Conservation (phyloP, 1,140 invertebrate genomes). For the Heliconius melpomene region DNA sequence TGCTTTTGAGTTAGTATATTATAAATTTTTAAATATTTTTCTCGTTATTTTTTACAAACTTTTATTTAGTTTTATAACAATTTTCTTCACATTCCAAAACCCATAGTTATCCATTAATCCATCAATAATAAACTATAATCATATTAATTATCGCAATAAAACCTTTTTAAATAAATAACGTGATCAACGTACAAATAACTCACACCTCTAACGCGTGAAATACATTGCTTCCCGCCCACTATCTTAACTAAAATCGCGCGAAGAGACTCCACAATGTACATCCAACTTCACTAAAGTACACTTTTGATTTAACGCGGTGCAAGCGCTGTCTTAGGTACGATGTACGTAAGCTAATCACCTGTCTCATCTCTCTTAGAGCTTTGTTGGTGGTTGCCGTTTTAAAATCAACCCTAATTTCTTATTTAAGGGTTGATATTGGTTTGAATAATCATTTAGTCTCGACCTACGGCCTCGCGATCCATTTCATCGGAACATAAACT, state of each 20-base stretch:
- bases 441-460: constrained; percentile 40
- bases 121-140: not conserved
- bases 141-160: constrained; percentile 16
- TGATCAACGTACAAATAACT: constrained; percentile 31
- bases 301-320: constrained; percentile 43
- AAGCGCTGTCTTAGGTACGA: constrained; percentile 43
- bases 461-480: constrained; percentile 75
- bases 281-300: constrained; percentile 39
- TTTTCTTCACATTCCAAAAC: not conserved
- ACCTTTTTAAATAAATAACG: constrained; percentile 16
- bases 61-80: too few species aligned
- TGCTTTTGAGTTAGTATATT: too few species aligned
- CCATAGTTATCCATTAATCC: not conserved
- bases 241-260: constrained; percentile 35
- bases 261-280: constrained; percentile 39
- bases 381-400: constrained; percentile 45
- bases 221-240: constrained; percentile 36
- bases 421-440: constrained; percentile 40
- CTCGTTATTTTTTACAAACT: too few species aligned
- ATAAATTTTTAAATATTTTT: too few species aligned
- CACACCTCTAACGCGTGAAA: constrained; percentile 37
- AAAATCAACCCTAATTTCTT: constrained; percentile 46
- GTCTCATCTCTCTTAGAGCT: constrained; percentile 64
- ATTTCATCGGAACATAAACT: constrained; percentile 78
- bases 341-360: constrained; percentile 60